These are phyloP conservation scores for rat (Rattus norvegicus) DNA, from an alignment of 2,113 vertebrate species.

Conservation along the genomic window DNA sequence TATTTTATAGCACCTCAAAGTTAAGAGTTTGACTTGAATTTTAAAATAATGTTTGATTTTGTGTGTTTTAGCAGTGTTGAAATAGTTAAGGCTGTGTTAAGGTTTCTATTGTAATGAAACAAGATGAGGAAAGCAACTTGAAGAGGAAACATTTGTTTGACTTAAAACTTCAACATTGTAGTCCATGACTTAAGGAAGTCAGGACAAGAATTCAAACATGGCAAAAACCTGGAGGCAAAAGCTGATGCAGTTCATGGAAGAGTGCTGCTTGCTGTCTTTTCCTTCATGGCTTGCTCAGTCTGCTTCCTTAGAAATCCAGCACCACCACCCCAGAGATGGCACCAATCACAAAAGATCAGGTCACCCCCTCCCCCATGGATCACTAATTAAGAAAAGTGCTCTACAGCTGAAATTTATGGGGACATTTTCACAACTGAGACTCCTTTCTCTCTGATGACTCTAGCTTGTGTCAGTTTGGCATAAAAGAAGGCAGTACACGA, in stretches of 20 bases:
- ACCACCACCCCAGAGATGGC: neutral
- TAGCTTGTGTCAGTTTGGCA: neutral
- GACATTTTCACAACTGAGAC: neutral
- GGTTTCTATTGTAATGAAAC: neutral
- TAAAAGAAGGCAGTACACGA: neutral
- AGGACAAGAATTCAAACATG: neutral
- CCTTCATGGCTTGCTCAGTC: neutral
- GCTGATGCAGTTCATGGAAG: neutral
- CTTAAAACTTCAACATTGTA: neutral
- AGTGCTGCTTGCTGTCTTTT: neutral
- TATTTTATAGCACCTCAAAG: neutral
- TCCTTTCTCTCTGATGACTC: neutral
- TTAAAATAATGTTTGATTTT: neutral
- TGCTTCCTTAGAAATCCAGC: neutral
- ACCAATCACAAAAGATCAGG: neutral
- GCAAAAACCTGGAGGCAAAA: neutral
- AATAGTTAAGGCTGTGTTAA: neutral
- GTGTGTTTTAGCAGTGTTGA: neutral
- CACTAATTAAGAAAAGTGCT: neutral
- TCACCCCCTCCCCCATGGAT: neutral
- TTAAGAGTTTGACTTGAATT: neutral
- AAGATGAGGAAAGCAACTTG: neutral
- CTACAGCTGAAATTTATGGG: neutral
- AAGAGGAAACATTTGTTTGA: neutral
- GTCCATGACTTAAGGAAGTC: neutral